phyloP scores from a whole-genome alignment of 2,888 invertebrate species.

The Eulithis prunata region DNA sequence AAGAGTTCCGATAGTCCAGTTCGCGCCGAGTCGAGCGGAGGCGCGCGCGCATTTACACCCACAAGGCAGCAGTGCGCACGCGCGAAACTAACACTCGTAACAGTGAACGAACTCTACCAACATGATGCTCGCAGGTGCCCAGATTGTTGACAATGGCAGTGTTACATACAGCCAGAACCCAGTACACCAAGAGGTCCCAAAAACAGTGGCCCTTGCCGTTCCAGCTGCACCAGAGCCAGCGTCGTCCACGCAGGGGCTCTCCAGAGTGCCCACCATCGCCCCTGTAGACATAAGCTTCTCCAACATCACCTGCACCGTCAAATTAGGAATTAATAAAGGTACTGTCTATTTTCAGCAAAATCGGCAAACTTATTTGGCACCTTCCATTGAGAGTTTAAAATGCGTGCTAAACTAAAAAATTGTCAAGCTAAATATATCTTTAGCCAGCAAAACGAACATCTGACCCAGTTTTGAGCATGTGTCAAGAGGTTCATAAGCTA shows the following conservation, averaged over 20 bases:
- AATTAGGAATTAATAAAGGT: slow-evolving; percentile 90
- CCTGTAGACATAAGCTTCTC: slow-evolving; percentile 90
- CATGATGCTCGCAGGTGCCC: slow-evolving; percentile 80
- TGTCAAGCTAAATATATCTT: slow-evolving; percentile 18
- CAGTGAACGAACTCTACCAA: slow-evolving; percentile 43
- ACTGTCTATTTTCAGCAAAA: background rate
- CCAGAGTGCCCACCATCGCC: slow-evolving; percentile 65
- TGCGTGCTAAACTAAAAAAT: slow-evolving; percentile 8
- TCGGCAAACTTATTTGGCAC: background rate
- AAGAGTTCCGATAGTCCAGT: slow-evolving; percentile 56
- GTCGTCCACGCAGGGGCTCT: slow-evolving; percentile 47
- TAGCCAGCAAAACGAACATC: slow-evolving; percentile 23
- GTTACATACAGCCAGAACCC: slow-evolving; percentile 54
- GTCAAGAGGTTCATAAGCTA: slow-evolving; percentile 37
- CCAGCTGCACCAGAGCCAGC: slow-evolving; percentile 30
- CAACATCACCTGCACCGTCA: slow-evolving; percentile 89
- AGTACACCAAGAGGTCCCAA: slow-evolving; percentile 5
- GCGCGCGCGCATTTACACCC: slow-evolving; percentile 68
- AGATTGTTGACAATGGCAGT: slow-evolving; percentile 70
- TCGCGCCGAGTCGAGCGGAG: slow-evolving; percentile 39
- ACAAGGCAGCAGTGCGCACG: slow-evolving; percentile 60
- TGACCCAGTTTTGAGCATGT: slow-evolving; percentile 37
- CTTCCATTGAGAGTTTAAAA: background rate
- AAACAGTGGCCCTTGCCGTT: slow-evolving; percentile 21
- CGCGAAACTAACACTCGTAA: slow-evolving; percentile 45